These are phyloP conservation scores for Macrosoma leucophasiata DNA, from an alignment of 2,888 invertebrate species.

Conservation along the genomic window DNA sequence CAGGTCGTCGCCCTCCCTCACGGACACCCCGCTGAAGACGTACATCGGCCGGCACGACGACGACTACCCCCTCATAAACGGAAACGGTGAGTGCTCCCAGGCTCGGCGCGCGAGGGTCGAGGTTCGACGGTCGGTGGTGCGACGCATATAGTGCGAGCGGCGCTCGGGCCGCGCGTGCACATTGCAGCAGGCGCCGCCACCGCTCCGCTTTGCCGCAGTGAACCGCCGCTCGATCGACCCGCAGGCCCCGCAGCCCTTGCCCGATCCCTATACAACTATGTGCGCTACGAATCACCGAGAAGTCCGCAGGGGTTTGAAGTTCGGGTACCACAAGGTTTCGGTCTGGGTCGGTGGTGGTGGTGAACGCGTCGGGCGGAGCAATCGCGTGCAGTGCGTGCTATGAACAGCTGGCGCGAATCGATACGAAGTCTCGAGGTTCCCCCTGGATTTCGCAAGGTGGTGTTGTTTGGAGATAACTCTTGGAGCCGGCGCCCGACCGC, in stretches of 20 bases:
- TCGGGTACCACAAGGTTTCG: too few relatives aligned
- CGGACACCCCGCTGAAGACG: slow-evolving; percentile 91
- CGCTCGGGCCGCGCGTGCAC: slow-evolving; percentile 12
- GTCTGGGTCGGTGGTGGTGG: too few relatives aligned
- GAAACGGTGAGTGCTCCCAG: slow-evolving; percentile 77
- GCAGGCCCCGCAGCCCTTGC: slow-evolving; percentile 38
- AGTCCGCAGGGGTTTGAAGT: slow-evolving; percentile 28
- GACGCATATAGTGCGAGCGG: slow-evolving; percentile 25
- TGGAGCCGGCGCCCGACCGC: too few relatives aligned
- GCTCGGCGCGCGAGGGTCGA: slow-evolving; percentile 22
- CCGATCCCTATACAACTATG: slow-evolving; percentile 30
- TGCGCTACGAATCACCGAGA: slow-evolving; percentile 31
- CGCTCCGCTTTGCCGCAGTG: slow-evolving; percentile 57
- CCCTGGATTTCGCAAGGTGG: slow-evolving; percentile 32
- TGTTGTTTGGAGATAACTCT: slow-evolving; percentile 30
- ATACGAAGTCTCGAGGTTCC: too few relatives aligned
- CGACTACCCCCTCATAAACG: slow-evolving; percentile 86
- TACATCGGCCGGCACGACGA: slow-evolving; percentile 89
- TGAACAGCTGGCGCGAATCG: slow-evolving; percentile 60
- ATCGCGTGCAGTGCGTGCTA: slow-evolving; percentile 29
- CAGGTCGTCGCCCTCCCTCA: slow-evolving; percentile 90
- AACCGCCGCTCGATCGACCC: slow-evolving; percentile 61
- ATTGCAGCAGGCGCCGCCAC: too few relatives aligned
- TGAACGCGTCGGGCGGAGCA: too few relatives aligned
- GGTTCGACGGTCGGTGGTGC: slow-evolving; percentile 30